These are phyloP conservation scores for Nebria ingens DNA, from an alignment of 1,140 invertebrate species.

Conservation along the genomic window DNA sequence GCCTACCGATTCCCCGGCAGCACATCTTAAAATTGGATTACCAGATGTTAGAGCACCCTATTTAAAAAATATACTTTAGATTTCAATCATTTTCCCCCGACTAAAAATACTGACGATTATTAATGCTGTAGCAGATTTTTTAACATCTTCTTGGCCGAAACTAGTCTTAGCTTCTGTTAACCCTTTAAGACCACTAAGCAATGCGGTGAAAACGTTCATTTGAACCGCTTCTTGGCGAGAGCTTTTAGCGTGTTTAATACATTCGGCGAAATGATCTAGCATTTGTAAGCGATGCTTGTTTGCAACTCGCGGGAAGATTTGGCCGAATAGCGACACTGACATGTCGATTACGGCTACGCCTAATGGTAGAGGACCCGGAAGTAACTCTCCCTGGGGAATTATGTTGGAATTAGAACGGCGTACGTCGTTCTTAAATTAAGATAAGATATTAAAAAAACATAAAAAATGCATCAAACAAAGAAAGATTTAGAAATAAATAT, in stretches of 20 bases:
- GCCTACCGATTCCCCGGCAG: constrained; percentile 79
- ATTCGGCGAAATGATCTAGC: constrained; percentile 92
- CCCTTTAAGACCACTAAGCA: constrained; percentile 80
- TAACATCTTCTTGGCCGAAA: constrained; percentile 82
- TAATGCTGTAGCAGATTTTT: constrained; percentile 71
- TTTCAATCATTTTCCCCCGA: background rate
- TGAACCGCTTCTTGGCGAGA: constrained; percentile 89
- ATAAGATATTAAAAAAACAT: constrained; percentile 7
- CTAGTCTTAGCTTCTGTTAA: constrained; percentile 78
- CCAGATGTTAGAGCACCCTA: constrained; percentile 68
- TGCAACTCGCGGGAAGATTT: constrained; percentile 86
- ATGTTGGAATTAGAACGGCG: constrained; percentile 3
- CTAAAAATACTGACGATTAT: constrained; percentile 63
- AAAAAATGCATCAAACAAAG: constrained; percentile 19
- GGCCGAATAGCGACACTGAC: constrained; percentile 85
- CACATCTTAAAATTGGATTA: constrained; percentile 79
- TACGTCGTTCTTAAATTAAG: background rate
- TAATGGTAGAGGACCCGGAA: constrained; percentile 81
- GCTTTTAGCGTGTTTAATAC: constrained; percentile 86
- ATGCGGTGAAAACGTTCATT: constrained; percentile 92
- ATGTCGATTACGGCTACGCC: constrained; percentile 96
- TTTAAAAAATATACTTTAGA: constrained; percentile 16
- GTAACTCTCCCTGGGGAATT: constrained; percentile 45
- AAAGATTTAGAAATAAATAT: constrained; percentile 30
- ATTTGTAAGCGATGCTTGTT: constrained; percentile 95